Evolutionary conservation across 1,140 invertebrate genomes (phyloP).

Genomic region (Agrilus planipennis): DNA sequence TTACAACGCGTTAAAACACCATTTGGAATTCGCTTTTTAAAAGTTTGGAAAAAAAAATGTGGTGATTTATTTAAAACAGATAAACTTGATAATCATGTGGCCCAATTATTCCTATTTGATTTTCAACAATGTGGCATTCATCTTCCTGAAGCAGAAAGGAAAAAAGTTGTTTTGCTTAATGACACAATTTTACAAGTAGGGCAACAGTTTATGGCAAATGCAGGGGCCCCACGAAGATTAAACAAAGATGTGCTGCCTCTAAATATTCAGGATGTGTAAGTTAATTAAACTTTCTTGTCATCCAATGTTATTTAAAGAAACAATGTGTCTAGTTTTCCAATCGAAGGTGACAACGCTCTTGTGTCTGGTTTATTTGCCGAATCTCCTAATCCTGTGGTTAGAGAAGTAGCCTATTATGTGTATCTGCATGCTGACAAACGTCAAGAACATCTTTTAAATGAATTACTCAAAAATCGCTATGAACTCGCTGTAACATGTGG

Average conservation of each 20-base stretch:
- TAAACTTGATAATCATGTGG: conserved; percentile 73
- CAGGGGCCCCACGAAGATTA: conserved; percentile 53
- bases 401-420: conserved; percentile 81
- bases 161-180: conserved; percentile 64
- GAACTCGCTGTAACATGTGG: conserved; percentile 75
- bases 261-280: conserved; percentile 63
- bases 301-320: no score
- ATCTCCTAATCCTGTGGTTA: conserved; percentile 58
- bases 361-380: conserved; percentile 75
- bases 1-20: no score
- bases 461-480: conserved; percentile 60
- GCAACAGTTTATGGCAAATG: conserved; percentile 73
- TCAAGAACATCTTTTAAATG: conserved; percentile 63
- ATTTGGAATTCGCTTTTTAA: no score
- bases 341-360: conserved; percentile 57
- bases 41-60: conserved; percentile 44
- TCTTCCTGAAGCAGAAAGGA: conserved; percentile 61
- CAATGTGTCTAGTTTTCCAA: conserved; percentile 62
- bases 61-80: conserved; percentile 59
- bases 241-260: conserved; percentile 53
- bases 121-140: conserved; percentile 97
- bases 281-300: no score
- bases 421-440: conserved; percentile 67
- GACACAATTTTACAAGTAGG: conserved; percentile 64
- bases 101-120: conserved; percentile 84